A percentile compares a stretch with the other conserved stretches of the same genome.
Conservation (phyloP, 1,140 invertebrate genomes). For the Calliopsis andreniformis region DNA sequence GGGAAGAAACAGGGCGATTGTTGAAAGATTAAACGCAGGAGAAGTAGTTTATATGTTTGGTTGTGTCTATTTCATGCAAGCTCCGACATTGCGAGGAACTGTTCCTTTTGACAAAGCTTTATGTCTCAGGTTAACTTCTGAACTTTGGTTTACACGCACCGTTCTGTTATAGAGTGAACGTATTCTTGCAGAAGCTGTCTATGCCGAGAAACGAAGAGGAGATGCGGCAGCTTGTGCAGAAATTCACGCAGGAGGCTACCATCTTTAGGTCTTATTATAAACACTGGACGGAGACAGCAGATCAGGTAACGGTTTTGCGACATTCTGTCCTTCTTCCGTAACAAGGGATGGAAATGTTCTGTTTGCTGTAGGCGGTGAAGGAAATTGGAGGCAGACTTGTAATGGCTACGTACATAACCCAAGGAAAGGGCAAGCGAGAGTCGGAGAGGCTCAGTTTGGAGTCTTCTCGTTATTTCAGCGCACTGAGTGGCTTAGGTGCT, state of each 20-base stretch:
- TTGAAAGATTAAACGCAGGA: no score
- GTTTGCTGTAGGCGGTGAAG: conserved; percentile 43
- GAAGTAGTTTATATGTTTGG: no score
- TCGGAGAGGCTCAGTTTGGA: not conserved
- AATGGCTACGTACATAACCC: conserved; percentile 44
- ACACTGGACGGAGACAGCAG: conserved; percentile 61
- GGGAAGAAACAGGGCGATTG: no score
- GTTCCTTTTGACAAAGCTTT: not conserved
- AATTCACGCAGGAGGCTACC: conserved; percentile 56
- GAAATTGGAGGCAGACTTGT: conserved; percentile 54
- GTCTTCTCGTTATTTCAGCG: not conserved
- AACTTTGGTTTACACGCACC: conserved; percentile 8
- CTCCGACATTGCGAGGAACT: no score
- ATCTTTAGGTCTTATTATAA: conserved; percentile 64
- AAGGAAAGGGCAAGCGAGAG: not conserved
- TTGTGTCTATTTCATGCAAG: no score
- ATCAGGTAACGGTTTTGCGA: conserved; percentile 51
- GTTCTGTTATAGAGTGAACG: not conserved
- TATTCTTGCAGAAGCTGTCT: conserved; percentile 30
- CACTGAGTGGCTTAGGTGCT: no score
- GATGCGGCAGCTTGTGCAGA: conserved; percentile 44
- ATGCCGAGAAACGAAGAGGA: conserved; percentile 47
- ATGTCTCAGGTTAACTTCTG: not conserved
- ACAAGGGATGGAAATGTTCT: no score
- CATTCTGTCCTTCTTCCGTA: no score